phyloP scores from a whole-genome alignment of 53 echinoderm and acorn worm genomes.

The Stichopus horrens region DNA sequence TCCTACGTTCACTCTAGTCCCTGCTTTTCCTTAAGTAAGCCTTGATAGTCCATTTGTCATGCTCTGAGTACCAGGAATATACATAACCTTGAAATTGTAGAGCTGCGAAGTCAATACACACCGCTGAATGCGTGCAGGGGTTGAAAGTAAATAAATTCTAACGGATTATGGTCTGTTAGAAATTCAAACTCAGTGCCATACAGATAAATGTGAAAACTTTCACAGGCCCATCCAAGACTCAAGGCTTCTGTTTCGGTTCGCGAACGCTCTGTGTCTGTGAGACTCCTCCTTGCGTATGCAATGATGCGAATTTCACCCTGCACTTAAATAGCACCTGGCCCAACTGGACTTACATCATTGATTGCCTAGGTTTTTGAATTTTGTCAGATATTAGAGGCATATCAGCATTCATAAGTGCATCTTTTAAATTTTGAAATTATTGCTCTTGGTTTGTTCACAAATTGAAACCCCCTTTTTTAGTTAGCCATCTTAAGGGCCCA shows the following conservation, averaged over 20 bases:
- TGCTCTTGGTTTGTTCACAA: slow-evolving; percentile 44
- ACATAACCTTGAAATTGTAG: slow-evolving; percentile 24
- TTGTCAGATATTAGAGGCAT: slow-evolving; percentile 32
- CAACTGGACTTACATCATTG: slow-evolving; percentile 54
- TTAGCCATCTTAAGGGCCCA: slow-evolving; percentile 52
- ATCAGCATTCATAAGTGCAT: slow-evolving; percentile 26
- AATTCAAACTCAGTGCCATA: slow-evolving; percentile 47
- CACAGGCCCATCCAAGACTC: slow-evolving; percentile 46
- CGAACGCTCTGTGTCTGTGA: neutral
- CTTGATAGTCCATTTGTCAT: too few relatives aligned
- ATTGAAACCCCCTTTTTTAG: slow-evolving; percentile 47
- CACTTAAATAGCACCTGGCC: slow-evolving; percentile 44
- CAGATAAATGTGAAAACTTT: slow-evolving; percentile 45
- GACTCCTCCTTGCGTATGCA: too few relatives aligned
- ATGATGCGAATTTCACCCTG: slow-evolving; percentile 14
- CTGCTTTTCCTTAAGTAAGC: too few relatives aligned
- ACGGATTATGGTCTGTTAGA: too few relatives aligned
- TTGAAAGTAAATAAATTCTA: slow-evolving; percentile 50
- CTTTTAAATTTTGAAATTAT: slow-evolving; percentile 46
- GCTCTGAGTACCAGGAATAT: too few relatives aligned
- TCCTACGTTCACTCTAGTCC: neutral
- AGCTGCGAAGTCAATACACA: slow-evolving; percentile 36
- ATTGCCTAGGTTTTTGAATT: neutral
- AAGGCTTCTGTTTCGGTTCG: slow-evolving; percentile 56
- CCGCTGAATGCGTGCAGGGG: slow-evolving; percentile 52